These are phyloP conservation scores for Sphaerophoria taeniata DNA, from an alignment of 2,888 invertebrate genomes.

Conservation along the genomic window DNA sequence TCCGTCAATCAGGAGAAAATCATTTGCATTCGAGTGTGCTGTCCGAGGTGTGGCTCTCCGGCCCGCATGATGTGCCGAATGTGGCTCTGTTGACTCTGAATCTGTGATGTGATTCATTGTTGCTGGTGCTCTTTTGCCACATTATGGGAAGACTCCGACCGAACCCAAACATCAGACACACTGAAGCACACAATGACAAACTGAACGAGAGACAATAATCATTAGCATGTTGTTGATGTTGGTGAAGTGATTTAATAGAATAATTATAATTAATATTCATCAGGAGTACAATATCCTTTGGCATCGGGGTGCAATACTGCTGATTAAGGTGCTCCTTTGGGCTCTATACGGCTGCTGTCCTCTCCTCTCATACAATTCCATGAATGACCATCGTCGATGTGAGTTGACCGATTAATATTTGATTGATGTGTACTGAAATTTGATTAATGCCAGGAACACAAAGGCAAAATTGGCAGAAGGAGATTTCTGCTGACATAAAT, in stretches of 20 bases:
- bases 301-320: slow-evolving; percentile 29
- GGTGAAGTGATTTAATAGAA: slow-evolving; percentile 54
- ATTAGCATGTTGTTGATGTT: slow-evolving; percentile 1
- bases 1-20: slow-evolving; percentile 56
- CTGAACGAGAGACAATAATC: slow-evolving; percentile 6
- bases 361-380: slow-evolving; percentile 7
- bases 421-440: slow-evolving; percentile 56
- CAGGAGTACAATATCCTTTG: slow-evolving; percentile 49
- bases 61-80: slow-evolving; percentile 41
- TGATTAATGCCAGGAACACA: slow-evolving; percentile 24
- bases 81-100: not conserved
- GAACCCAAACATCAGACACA: not conserved
- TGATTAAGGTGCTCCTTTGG: slow-evolving; percentile 45
- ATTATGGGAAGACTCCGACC: not conserved
- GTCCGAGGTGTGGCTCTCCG: slow-evolving; percentile 63
- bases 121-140: not conserved
- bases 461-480: not conserved
- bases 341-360: not conserved
- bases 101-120: slow-evolving; percentile 23
- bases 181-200: not conserved
- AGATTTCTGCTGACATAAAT: slow-evolving; percentile 27
- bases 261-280: slow-evolving; percentile 68
- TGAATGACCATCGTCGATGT: slow-evolving; percentile 37
- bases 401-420: slow-evolving; percentile 55
- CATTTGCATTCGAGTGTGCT: slow-evolving; percentile 62